A percentile compares a stretch with the other conserved stretches of the same genome.
Conservation (phyloP, 2,113 vertebrate genomes). For the Anoura caudifer region DNA sequence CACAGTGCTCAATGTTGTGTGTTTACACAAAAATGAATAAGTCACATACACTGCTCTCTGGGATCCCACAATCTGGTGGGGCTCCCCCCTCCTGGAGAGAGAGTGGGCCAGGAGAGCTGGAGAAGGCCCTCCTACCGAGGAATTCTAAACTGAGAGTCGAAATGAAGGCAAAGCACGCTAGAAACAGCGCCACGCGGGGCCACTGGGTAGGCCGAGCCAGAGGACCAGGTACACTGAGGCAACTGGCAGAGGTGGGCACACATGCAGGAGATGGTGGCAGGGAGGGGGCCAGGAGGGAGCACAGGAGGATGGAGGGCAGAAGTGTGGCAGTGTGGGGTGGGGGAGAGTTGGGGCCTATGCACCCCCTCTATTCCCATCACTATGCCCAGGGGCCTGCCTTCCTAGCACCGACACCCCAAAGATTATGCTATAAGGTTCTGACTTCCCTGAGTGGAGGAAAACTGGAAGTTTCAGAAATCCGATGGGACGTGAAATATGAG, state of each 20-base stretch:
- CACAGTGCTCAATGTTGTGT: neutral
- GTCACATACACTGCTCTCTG: too few species aligned
- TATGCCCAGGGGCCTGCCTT: rapidly evolving
- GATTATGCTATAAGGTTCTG: rapidly evolving
- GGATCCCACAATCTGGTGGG: neutral
- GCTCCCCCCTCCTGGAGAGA: rapidly evolving
- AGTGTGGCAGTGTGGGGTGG: too few species aligned
- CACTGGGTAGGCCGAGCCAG: neutral
- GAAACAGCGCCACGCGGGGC: neutral
- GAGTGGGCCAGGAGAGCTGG: neutral
- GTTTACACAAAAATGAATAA: neutral
- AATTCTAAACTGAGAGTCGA: neutral
- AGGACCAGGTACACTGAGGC: rapidly evolving
- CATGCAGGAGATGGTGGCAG: neutral
- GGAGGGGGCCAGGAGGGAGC: neutral
- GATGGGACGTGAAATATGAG: neutral
- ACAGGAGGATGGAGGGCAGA: neutral
- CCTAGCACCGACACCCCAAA: neutral
- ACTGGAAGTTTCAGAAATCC: neutral
- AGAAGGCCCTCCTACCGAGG: neutral
- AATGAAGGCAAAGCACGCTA: neutral
- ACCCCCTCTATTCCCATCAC: neutral
- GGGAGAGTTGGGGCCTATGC: rapidly evolving
- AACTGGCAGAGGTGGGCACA: neutral
- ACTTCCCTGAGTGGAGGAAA: neutral